phyloP scores from a whole-genome alignment of 2,888 invertebrate genomes.

The Cecidostiba fungosa region DNA sequence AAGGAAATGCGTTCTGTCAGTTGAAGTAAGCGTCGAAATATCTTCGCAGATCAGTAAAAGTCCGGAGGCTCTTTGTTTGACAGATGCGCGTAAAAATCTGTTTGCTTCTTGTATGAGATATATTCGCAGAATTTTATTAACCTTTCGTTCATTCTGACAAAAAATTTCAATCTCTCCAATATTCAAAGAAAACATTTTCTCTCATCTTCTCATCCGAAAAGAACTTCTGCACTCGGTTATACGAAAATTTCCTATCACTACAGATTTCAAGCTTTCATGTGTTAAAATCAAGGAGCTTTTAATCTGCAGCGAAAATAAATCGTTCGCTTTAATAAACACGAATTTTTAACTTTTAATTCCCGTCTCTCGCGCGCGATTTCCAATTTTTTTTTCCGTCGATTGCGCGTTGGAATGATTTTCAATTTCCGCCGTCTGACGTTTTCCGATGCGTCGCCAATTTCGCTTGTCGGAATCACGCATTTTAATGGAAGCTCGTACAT shows the following conservation, averaged over 20 bases:
- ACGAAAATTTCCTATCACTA: too few relatives aligned
- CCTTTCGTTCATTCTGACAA: background rate
- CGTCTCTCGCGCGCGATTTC: background rate
- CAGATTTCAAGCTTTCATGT: too few relatives aligned
- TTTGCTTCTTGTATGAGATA: background rate
- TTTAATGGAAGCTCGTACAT: background rate
- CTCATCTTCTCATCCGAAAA: too few relatives aligned
- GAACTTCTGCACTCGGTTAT: too few relatives aligned
- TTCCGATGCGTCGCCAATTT: slow-evolving; percentile 20
- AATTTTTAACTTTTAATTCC: slow-evolving; percentile 4
- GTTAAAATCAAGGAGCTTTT: too few relatives aligned
- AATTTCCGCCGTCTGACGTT: slow-evolving; percentile 6
- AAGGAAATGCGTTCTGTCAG: background rate
- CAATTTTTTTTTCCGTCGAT: background rate
- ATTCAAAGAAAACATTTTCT: too few relatives aligned
- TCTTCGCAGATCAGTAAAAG: background rate
- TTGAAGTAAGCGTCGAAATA: background rate
- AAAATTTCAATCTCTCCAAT: background rate
- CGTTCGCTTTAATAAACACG: slow-evolving; percentile 28
- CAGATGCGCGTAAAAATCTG: background rate
- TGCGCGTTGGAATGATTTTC: slow-evolving; percentile 9
- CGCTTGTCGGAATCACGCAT: background rate
- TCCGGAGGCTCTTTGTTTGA: background rate
- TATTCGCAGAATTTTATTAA: too few relatives aligned
- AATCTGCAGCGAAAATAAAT: too few relatives aligned